A percentile compares a stretch with the other conserved stretches of the same genome.
Conservation (phyloP, 2,113 vertebrate genomes). For the Mola mola region DNA sequence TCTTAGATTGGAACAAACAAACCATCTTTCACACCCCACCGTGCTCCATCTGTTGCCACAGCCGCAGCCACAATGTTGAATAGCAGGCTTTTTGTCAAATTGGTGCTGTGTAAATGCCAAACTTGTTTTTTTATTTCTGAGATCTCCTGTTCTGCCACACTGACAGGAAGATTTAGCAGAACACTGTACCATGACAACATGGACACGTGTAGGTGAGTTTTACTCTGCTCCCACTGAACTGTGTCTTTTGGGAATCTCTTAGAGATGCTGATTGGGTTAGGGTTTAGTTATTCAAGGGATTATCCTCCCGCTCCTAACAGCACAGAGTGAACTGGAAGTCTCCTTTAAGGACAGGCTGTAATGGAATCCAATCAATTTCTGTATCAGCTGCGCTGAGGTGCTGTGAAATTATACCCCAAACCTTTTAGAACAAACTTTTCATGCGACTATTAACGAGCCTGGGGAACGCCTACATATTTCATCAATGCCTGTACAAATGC, state of each 20-base stretch:
- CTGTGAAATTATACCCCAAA: too few species aligned
- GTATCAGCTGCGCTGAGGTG: slow-evolving; percentile 14
- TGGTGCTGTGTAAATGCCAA: too few species aligned
- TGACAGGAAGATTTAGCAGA: too few species aligned
- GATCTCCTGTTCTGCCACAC: too few species aligned
- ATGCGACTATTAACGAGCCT: too few species aligned
- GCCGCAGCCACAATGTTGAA: slow-evolving; percentile 17
- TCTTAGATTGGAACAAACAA: slow-evolving; percentile 23
- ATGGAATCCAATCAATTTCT: slow-evolving; percentile 37
- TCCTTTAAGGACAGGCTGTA: slow-evolving; percentile 6
- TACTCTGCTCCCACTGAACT: not conserved
- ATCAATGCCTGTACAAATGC: too few species aligned
- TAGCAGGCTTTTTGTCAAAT: slow-evolving; percentile 24
- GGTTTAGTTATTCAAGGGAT: slow-evolving; percentile 18
- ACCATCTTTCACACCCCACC: slow-evolving; percentile 26
- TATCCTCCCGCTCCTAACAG: slow-evolving; percentile 13
- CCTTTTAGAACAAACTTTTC: too few species aligned
- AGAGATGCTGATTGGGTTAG: not conserved
- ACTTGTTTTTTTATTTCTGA: too few species aligned
- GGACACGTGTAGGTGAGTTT: slow-evolving; percentile 3
- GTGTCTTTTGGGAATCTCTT: too few species aligned
- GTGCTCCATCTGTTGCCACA: slow-evolving; percentile 55
- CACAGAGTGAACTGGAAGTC: not conserved
- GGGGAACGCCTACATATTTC: too few species aligned
- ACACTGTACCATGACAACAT: too few species aligned